phyloP scores from a whole-genome alignment of 2,888 invertebrate species.

The Perizoma affinitatum region DNA sequence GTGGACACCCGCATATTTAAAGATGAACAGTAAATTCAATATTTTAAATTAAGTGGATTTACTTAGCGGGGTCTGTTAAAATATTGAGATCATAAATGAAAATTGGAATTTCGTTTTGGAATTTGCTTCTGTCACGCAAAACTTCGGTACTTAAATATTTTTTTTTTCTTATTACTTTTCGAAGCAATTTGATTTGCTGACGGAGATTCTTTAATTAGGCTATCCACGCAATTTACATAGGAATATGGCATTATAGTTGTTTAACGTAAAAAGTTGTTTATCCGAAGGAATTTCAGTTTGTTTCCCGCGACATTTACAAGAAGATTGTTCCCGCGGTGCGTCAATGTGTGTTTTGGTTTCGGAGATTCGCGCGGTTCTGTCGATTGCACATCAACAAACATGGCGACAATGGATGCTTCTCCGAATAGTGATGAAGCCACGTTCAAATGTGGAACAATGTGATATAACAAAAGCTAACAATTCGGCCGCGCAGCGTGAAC shows the following conservation, averaged over 20 bases:
- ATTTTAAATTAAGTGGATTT: conserved; percentile 62
- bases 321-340: conserved; percentile 52
- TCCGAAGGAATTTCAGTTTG: conserved; percentile 22
- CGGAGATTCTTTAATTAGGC: no score
- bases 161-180: no score
- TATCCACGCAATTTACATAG: not conserved
- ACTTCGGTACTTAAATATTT: not conserved
- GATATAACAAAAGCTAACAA: conserved; percentile 74
- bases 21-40: conserved; percentile 58
- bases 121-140: conserved; percentile 10
- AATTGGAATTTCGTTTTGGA: conserved; percentile 20
- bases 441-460: conserved; percentile 80
- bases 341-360: conserved; percentile 69
- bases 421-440: conserved; percentile 71
- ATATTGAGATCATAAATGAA: conserved; percentile 39
- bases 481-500: conserved; percentile 65
- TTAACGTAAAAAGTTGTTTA: not conserved
- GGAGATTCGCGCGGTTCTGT: conserved; percentile 64
- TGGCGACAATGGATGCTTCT: conserved; percentile 77
- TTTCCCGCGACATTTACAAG: conserved; percentile 24
- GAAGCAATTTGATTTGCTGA: no score
- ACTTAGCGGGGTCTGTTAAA: conserved; percentile 47
- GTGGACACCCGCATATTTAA: conserved; percentile 76
- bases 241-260: not conserved
- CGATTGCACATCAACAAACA: conserved; percentile 68